Conservation (phyloP, 2,888 invertebrate genomes). For the Epinotia ramella region DNA sequence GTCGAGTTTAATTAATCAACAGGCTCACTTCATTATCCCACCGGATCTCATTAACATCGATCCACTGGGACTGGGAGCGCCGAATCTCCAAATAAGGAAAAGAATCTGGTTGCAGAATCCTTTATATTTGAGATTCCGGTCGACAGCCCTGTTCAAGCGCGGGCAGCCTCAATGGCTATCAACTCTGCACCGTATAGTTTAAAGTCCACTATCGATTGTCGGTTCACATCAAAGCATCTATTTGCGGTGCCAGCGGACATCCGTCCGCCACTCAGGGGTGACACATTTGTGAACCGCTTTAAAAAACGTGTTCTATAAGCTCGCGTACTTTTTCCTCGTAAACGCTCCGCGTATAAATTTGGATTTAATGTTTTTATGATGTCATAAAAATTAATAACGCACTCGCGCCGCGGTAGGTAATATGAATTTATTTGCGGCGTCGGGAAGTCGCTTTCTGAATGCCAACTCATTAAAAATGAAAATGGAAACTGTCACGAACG, state of each 20-base stretch:
- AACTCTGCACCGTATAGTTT: slow-evolving; percentile 28
- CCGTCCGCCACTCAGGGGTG: slow-evolving; percentile 32
- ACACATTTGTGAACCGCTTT: slow-evolving; percentile 25
- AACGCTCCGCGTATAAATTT: slow-evolving; percentile 36
- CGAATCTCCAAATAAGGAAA: slow-evolving; percentile 43
- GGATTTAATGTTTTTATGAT: slow-evolving; percentile 39
- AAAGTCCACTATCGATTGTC: slow-evolving; percentile 28
- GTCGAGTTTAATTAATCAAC: slow-evolving; percentile 45
- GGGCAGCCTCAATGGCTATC: neutral
- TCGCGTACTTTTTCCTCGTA: slow-evolving; percentile 20
- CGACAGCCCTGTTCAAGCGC: slow-evolving; percentile 19
- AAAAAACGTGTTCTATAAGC: slow-evolving; percentile 12
- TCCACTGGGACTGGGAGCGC: slow-evolving; percentile 25
- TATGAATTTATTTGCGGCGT: slow-evolving; percentile 38
- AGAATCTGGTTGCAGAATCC: slow-evolving; percentile 35
- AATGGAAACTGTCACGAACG: slow-evolving; percentile 31
- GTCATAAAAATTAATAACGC: slow-evolving; percentile 44
- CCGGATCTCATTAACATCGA: slow-evolving; percentile 45
- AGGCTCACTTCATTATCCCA: slow-evolving; percentile 42
- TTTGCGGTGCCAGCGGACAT: slow-evolving; percentile 21
- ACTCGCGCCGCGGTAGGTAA: slow-evolving; percentile 37
- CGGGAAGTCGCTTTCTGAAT: slow-evolving; percentile 20
- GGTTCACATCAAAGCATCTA: slow-evolving; percentile 37
- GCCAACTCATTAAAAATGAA: slow-evolving; percentile 34
- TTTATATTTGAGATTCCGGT: slow-evolving; percentile 29